Evolutionary conservation across 2,797 vertebrate species (phyloP), one percentile per base, ranked within the genome.

Genomic region (Anomalospiza imberbis): DNA sequence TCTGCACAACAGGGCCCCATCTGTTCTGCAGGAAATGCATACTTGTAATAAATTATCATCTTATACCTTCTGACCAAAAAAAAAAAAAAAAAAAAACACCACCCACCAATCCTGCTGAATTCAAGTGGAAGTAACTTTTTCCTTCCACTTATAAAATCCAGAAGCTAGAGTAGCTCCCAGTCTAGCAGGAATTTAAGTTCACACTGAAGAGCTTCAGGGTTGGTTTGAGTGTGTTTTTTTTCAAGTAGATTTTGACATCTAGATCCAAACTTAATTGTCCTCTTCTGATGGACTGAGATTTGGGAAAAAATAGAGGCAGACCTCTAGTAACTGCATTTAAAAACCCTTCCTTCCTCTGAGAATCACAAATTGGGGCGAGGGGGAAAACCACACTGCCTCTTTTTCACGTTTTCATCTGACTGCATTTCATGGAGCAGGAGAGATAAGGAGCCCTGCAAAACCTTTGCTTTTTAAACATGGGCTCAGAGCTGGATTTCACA

Each of bases 401-500:
- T 93, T 87, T 85, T 40, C 78, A 73, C 51, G 47, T 45, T 60
- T 82, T 76, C 9, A 1, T 29, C 63, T 79, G 44, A 45, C 63
- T 76, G 36, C 28, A 9, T 66, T 51, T 89, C 65, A 13, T 7
- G 34, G n/a, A 80, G 55, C 50, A 25, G 44, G 47, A 76, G 55
- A 74, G 72, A 88, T 82, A 87, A 93, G 76, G 44, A 89, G 55
- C 47, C n/a, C 71, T 82, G 58, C 32, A 73, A 74, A 60, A 45
- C 55, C 40, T 91, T 74, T 5, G 4, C 2, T 44, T 85, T 90
- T 74, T 25, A 36, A 91, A 45, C 63, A 18, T 6, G 42, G 84
- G 68, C 72, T 89, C 55, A 17, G 72, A 48, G 63, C 81, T 91
- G 61, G 38, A 50, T 87, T 91, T 92, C 85, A 91, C 90, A 79